phyloP scores from a whole-genome alignment of 2,888 invertebrate genomes.

The Palloptera scutellata region DNA sequence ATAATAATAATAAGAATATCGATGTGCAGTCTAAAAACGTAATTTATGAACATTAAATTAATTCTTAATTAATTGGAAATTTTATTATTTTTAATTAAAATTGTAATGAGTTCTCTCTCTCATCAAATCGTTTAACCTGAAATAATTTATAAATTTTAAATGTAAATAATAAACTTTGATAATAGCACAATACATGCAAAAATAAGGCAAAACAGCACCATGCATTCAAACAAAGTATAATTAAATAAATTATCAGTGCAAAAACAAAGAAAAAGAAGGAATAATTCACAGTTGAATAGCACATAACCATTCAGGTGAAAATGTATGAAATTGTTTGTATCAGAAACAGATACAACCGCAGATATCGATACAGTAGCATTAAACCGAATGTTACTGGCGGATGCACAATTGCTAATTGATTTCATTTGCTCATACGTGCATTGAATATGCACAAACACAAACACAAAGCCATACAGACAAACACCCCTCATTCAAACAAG shows the following conservation, averaged over 20 bases:
- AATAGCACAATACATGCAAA: no score
- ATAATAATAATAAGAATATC: no score
- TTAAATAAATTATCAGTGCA: no score
- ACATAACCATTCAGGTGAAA: slow-evolving; percentile 18
- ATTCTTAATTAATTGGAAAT: no score
- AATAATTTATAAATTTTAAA: slow-evolving; percentile 30
- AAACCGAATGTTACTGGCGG: slow-evolving; percentile 14
- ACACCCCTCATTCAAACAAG: background rate
- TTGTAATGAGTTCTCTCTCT: background rate
- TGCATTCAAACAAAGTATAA: no score
- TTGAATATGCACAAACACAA: background rate
- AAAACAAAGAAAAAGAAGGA: no score
- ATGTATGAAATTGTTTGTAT: slow-evolving; percentile 20
- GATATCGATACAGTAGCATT: no score
- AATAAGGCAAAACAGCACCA: no score
- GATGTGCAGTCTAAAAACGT: no score
- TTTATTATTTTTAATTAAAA: no score
- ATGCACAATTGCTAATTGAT: slow-evolving; percentile 21
- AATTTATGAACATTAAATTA: no score
- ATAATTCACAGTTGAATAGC: slow-evolving; percentile 24
- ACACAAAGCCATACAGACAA: background rate
- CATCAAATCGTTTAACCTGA: slow-evolving; percentile 26
- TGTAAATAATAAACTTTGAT: slow-evolving; percentile 20
- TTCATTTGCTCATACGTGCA: slow-evolving; percentile 7
- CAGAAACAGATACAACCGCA: slow-evolving; percentile 6